Base-by-base conservation (phyloP, 1,140 invertebrate genomes). In the Diabrotica virgifera region DNA sequence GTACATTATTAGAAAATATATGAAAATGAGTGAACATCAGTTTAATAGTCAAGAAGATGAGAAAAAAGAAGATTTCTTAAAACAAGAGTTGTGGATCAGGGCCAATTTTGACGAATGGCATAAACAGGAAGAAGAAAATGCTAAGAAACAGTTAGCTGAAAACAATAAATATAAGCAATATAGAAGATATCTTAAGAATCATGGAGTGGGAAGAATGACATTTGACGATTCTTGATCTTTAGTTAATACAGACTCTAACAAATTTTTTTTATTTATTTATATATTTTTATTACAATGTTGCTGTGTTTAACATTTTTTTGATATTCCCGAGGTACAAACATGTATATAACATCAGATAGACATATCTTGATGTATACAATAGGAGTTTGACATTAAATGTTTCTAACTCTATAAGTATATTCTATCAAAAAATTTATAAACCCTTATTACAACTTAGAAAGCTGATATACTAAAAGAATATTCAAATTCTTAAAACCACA, bases 51-150 rank as follows among this genome's bases (percentile, higher is more conserved):
- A 93, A 65, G 89, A 90, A 66, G 91, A 94, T 8, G 77, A 86
- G 56, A 87, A 91, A 67, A 89, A 85, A 74, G 82, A 89, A 70
- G 86, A 92, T 57, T 93, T 86, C 80, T 77, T 96, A 56, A 80
- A 86, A 53, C 76, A 85, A 72, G 87, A 95, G 75, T 78, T 96
- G 36, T 96, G 94, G 94, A 86, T 89, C 50, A 87, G 86, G 74
- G 87, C 89, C 36, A 91, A 93, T 40, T 95, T 91, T 80, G 69
- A 80, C 55, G 83, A 76, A 62, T 96, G 93, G 93, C 92, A 94
- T 77, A 80, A 85, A 67, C 82, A 87, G 66, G 88, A 93, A 79
- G 92, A 96, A 71, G 91, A 92, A 70, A 89, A 93, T 76, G 85
- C 87, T 69, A 93, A 92, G 74, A 88, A 87, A 67, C 87, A 91